Evolutionary conservation across 1,140 invertebrate species (phyloP).

Genomic region (Trinorchestia longiramus): DNA sequence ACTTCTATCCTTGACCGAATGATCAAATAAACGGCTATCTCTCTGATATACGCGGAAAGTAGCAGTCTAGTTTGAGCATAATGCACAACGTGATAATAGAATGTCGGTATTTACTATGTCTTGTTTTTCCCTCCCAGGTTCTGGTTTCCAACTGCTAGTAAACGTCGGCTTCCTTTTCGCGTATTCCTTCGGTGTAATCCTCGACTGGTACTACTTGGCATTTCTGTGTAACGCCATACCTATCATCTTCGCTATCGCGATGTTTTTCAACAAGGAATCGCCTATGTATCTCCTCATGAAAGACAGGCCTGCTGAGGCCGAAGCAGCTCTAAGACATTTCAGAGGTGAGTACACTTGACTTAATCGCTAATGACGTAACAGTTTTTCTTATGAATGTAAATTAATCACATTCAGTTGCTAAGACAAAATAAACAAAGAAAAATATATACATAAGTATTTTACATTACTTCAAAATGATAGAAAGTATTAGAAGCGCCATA

Average conservation of each 20-base stretch:
- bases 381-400: no score
- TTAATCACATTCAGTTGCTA: no score
- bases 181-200: slow-evolving; percentile 37
- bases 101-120: neutral
- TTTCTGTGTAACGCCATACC: neutral
- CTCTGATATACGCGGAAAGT: neutral
- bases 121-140: neutral
- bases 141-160: slow-evolving; percentile 30
- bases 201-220: neutral
- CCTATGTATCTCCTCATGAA: slow-evolving; percentile 50
- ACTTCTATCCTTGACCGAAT: neutral
- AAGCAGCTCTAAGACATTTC: slow-evolving; percentile 5
- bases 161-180: neutral
- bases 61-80: neutral
- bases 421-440: no score
- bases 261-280: slow-evolving; percentile 50
- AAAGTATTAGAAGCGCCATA: no score
- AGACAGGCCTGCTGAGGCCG: neutral
- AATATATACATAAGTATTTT: no score
- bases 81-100: neutral
- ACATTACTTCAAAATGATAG: no score
- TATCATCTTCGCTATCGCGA: neutral
- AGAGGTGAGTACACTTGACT: slow-evolving; percentile 22
- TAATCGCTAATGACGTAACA: neutral
- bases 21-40: neutral